Evolutionary conservation across 1,140 invertebrate genomes (phyloP).

Genomic region (Pectinophora gossypiella): DNA sequence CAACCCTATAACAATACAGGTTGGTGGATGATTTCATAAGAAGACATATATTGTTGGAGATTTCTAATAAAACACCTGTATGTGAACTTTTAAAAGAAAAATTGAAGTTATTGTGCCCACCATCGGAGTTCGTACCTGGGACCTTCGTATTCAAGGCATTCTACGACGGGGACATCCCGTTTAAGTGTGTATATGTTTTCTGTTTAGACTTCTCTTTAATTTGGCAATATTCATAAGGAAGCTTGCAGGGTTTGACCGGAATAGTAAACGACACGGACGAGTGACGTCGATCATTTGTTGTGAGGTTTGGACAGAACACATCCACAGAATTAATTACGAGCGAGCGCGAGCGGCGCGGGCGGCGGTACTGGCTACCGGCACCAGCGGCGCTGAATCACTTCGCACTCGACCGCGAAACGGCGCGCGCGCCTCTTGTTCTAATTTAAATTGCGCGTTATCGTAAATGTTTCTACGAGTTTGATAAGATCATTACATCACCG

Average conservation of each 20-base stretch:
- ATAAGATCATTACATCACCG: conserved; percentile 70
- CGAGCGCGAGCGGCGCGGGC: neutral
- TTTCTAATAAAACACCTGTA: too few species aligned
- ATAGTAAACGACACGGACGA: conserved; percentile 17
- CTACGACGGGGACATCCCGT: too few species aligned
- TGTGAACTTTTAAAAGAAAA: too few species aligned
- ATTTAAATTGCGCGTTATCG: conserved; percentile 51
- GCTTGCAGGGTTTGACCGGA: conserved; percentile 6
- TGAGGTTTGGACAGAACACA: conserved; percentile 42
- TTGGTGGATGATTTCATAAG: too few species aligned
- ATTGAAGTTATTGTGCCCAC: too few species aligned
- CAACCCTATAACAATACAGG: too few species aligned
- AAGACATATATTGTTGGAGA: too few species aligned
- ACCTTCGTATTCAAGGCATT: too few species aligned
- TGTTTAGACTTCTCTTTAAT: neutral
- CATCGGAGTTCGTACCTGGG: too few species aligned
- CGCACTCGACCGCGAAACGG: conserved; percentile 42
- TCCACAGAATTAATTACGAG: conserved; percentile 55
- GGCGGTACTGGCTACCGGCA: conserved; percentile 3
- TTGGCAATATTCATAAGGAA: neutral
- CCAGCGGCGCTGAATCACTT: conserved; percentile 33
- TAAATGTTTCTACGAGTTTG: conserved; percentile 51
- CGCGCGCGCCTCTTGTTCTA: conserved; percentile 54
- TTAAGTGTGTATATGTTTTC: too few species aligned
- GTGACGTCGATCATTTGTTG: conserved; percentile 30